Conservation (phyloP, 2,113 vertebrate genomes). For the Hippocampus comes region DNA sequence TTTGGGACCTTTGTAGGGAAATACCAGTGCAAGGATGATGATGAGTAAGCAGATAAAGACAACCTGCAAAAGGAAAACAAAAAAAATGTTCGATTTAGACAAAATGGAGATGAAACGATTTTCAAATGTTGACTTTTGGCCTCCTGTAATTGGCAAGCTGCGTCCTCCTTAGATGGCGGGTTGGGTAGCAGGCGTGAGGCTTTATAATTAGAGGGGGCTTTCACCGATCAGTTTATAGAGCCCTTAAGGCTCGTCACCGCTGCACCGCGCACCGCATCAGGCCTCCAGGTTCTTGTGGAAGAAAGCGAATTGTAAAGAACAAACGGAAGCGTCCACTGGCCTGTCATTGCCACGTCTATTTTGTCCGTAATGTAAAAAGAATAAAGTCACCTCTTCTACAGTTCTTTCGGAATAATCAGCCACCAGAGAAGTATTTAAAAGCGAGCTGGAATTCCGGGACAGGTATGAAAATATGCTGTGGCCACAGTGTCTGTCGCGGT, state of each 20-base stretch:
- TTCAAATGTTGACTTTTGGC: constrained; percentile 18
- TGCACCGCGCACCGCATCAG: constrained; percentile 8
- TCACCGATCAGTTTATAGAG: constrained; percentile 17
- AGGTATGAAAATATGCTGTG: constrained; percentile 8
- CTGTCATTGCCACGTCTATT: not conserved
- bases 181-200: not conserved
- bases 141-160: constrained; percentile 18
- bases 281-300: not conserved
- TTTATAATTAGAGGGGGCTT: constrained; percentile 28
- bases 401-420: not conserved
- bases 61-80: not conserved
- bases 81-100: not conserved
- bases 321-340: not conserved
- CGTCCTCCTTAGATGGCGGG: not conserved
- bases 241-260: constrained; percentile 4
- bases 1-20: constrained; percentile 18
- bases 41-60: constrained; percentile 52
- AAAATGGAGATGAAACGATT: not conserved
- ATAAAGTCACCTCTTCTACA: no score
- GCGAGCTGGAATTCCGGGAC: not conserved
- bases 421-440: not conserved
- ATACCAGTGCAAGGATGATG: constrained; percentile 54
- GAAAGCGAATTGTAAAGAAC: not conserved
- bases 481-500: not conserved
- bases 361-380: not conserved